Evolutionary conservation across 64 coral and sea anemone genomes (phyloP), one percentile per base, ranked within the genome.

Genomic region (Stichodactyla helianthus): DNA sequence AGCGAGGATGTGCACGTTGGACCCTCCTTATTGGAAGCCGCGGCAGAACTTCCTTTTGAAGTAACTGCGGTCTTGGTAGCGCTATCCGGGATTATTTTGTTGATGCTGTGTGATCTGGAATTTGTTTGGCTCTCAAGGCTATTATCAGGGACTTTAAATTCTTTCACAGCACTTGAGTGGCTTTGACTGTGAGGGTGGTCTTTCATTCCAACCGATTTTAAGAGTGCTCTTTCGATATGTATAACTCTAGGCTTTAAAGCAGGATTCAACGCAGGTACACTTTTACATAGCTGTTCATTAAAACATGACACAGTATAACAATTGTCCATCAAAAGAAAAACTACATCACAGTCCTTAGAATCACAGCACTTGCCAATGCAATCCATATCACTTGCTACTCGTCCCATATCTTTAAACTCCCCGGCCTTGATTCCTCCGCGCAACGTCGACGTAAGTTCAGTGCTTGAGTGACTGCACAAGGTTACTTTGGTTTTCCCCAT

Each of bases 371-470:
- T 80, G 62, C 80, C 84, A 26, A 95, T 62, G 70, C 97, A 99
- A n/a, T 99, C 93, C 27, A 56, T 59, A n/a, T 94, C 92, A 56
- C 71, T 88, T 6, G 54, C 68, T 25, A 92, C 93, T 87, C 58
- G 51, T 5, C 83, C 93, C 17, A 87, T 35, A 7, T 99, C 77
- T 31, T 60, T 93, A 44, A 95, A 93, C 5, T 87, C 50, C 63
- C 97, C 97, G 2, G 97, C 84, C 11, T 89, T 54, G 55, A 95
- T 86, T 23, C 97, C 97, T 52, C 93, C 97, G 17, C 82, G 79
- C 19, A 99, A 65, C 20, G 97, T 99, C 53, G 88, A 87, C 52
- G 89, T 93, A 9, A 51, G 18, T 28, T 90, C 80, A 0, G 88
- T 56, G 11, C n/a, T 71, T 27, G 94, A 90, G 82, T 97, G 88